These are phyloP conservation scores for Rhinichthys klamathensis DNA, from an alignment of 2,113 vertebrate genomes.

Conservation along the genomic window DNA sequence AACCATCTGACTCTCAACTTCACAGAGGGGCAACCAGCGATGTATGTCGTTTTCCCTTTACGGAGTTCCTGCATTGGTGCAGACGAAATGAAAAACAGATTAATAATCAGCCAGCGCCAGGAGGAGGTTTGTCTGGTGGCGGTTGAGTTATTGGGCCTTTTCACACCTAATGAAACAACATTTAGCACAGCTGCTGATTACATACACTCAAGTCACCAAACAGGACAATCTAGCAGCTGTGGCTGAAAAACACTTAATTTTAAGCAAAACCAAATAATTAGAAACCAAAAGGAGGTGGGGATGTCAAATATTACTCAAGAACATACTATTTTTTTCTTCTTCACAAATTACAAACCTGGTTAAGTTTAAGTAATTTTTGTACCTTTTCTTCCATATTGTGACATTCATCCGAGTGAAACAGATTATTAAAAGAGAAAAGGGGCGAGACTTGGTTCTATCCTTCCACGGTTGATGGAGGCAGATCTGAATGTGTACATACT, in stretches of 20 bases:
- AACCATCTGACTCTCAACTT: neutral
- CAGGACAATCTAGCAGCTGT: conserved; percentile 68
- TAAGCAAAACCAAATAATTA: conserved; percentile 74
- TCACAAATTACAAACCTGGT: too few species aligned
- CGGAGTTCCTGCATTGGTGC: conserved; percentile 69
- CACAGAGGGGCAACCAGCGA: conserved; percentile 67
- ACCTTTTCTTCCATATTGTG: neutral
- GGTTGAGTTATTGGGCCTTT: conserved; percentile 80
- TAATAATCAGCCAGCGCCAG: conserved; percentile 72
- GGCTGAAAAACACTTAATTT: conserved; percentile 70
- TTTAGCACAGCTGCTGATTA: conserved; percentile 77
- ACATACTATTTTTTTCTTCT: too few species aligned
- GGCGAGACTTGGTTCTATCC: neutral
- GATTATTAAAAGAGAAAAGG: neutral
- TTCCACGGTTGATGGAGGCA: neutral
- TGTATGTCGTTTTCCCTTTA: conserved; percentile 74
- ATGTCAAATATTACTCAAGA: conserved; percentile 64
- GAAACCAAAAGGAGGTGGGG: conserved; percentile 63
- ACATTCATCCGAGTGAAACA: neutral
- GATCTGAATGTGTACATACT: neutral
- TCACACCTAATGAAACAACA: conserved; percentile 82
- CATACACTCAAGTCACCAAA: conserved; percentile 72
- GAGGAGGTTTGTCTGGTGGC: conserved; percentile 79
- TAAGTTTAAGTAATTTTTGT: too few species aligned
- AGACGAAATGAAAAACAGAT: conserved; percentile 80